These are phyloP conservation scores for Morpho achilles DNA, from an alignment of 2,888 invertebrate species.

Conservation along the genomic window DNA sequence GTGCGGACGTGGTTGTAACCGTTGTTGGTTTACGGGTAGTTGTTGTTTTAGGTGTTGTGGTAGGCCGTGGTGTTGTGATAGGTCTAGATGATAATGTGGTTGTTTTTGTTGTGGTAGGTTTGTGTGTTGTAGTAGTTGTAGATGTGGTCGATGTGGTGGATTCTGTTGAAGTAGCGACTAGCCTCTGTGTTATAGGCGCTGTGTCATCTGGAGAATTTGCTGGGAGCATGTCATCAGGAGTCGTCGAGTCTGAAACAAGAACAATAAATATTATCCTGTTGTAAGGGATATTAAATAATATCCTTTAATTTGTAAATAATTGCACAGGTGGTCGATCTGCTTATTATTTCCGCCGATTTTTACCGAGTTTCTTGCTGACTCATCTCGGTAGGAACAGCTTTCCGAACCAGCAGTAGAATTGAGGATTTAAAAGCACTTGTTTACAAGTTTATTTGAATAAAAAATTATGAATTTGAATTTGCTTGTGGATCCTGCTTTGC, in stretches of 20 bases:
- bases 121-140: constrained; percentile 26
- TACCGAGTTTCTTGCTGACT: too few species aligned
- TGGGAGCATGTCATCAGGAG: constrained; percentile 24
- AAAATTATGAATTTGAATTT: too few species aligned
- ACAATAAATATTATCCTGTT: too few species aligned
- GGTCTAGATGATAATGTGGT: constrained; percentile 21
- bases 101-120: constrained; percentile 24
- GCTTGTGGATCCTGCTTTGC: too few species aligned
- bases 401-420: too few species aligned
- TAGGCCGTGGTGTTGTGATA: constrained; percentile 16
- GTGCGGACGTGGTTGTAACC: constrained; percentile 6
- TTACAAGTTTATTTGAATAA: too few species aligned
- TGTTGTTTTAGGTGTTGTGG: constrained; percentile 11
- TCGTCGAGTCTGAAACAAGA: constrained; percentile 27
- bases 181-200: constrained; percentile 45
- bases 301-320: not conserved
- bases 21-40: constrained; percentile 7
- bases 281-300: too few species aligned
- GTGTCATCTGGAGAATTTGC: constrained; percentile 23
- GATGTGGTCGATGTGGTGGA: constrained; percentile 30
- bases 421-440: too few species aligned
- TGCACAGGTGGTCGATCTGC: too few species aligned
- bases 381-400: too few species aligned
- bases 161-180: constrained; percentile 30
- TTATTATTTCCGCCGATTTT: too few species aligned